Evolutionary conservation across 1,140 invertebrate species (phyloP).

Genomic region (Bombus impatiens): DNA sequence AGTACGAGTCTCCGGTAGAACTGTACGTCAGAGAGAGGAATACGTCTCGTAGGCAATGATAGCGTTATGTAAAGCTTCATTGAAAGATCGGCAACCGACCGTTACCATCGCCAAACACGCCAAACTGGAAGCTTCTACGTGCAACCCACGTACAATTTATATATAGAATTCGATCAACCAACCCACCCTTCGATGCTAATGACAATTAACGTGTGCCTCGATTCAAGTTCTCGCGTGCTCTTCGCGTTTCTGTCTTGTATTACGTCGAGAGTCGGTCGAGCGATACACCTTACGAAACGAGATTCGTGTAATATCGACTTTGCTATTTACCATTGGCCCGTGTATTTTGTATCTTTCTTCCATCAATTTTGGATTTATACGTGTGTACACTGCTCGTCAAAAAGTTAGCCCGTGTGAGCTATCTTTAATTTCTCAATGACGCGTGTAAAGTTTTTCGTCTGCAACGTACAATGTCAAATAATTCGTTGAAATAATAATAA

Average conservation of each 20-base stretch:
- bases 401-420: too few species aligned
- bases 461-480: too few species aligned
- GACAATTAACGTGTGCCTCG: neutral
- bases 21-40: neutral
- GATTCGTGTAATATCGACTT: too few species aligned
- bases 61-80: neutral
- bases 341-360: too few species aligned
- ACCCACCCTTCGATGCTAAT: slow-evolving; percentile 3
- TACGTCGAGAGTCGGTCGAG: accelerated
- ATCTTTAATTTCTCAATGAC: too few species aligned
- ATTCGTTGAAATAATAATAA: too few species aligned
- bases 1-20: too few species aligned
- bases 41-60: neutral
- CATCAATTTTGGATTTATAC: too few species aligned
- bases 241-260: neutral
- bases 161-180: slow-evolving; percentile 34
- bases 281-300: too few species aligned
- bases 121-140: slow-evolving; percentile 15
- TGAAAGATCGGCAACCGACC: neutral
- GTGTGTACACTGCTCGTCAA: too few species aligned
- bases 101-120: slow-evolving; percentile 10
- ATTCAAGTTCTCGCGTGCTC: neutral
- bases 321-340: too few species aligned
- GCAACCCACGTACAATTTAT: slow-evolving; percentile 53
- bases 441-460: too few species aligned